A percentile compares a stretch with the other conserved stretches of the same genome.
phyloP scores from a whole-genome alignment of 2,797 vertebrate genomes.

The Enoplosus armatus region DNA sequence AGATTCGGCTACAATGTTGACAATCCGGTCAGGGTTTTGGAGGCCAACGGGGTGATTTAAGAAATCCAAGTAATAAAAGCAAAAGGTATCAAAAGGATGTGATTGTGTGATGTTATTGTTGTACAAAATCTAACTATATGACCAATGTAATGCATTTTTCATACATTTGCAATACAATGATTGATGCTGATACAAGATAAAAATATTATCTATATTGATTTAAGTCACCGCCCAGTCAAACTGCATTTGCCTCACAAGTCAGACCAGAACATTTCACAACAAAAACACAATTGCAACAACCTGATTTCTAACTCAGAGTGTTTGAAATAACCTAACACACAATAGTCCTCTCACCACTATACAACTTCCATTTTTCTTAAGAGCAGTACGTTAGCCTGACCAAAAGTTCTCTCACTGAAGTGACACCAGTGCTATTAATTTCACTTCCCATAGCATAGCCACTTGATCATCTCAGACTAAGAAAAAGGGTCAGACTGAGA shows the following conservation, averaged over 20 bases:
- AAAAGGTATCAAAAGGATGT: neutral
- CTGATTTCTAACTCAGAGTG: neutral
- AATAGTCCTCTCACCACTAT: neutral
- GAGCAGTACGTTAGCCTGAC: neutral
- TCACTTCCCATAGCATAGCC: conserved; percentile 14
- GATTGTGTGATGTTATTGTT: too few relatives aligned
- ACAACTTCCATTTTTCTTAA: neutral
- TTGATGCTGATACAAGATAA: neutral
- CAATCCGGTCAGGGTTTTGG: neutral
- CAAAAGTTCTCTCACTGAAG: neutral
- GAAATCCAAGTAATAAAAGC: neutral
- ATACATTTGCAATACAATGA: neutral
- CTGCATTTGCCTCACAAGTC: neutral
- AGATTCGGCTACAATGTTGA: neutral
- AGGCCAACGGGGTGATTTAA: neutral
- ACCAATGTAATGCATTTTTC: neutral
- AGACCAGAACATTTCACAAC: neutral
- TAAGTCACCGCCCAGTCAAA: neutral
- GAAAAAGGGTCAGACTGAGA: neutral
- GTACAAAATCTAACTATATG: too few relatives aligned
- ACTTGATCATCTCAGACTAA: neutral
- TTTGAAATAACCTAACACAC: neutral
- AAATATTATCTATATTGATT: neutral
- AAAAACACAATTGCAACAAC: neutral
- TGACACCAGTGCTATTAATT: neutral